These are phyloP conservation scores for Myotis planiceps DNA, from an alignment of 2,797 vertebrate species.

Conservation along the genomic window DNA sequence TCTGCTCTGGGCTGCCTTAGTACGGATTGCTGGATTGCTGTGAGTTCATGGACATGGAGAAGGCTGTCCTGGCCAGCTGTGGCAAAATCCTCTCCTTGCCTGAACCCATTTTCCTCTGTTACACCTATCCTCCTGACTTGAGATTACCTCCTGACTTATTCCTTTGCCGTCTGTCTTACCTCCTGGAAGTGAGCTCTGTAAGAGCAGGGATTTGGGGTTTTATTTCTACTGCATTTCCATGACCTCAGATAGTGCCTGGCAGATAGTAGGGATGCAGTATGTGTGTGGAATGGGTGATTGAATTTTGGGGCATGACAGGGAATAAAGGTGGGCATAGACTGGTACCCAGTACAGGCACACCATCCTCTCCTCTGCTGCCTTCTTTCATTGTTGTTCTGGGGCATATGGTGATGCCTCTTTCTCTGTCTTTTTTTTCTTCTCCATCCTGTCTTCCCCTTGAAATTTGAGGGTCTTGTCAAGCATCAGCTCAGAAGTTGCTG, in stretches of 20 bases:
- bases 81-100: background rate
- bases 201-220: background rate
- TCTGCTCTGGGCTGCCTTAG: background rate
- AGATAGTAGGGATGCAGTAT: background rate
- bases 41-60: background rate
- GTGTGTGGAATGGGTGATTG: background rate
- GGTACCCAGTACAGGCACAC: accelerated
- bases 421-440: background rate
- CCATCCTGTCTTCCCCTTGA: background rate
- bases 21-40: background rate
- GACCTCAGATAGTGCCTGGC: background rate
- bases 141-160: background rate
- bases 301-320: background rate
- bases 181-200: background rate
- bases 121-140: background rate
- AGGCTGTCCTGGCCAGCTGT: background rate
- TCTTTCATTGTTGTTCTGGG: background rate
- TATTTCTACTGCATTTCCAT: background rate
- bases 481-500: background rate
- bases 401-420: background rate
- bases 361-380: background rate
- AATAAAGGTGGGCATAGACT: background rate
- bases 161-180: background rate
- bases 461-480: background rate
- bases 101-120: background rate